phyloP scores from a whole-genome alignment of 2,113 vertebrate species.

The Heterocephalus glaber region DNA sequence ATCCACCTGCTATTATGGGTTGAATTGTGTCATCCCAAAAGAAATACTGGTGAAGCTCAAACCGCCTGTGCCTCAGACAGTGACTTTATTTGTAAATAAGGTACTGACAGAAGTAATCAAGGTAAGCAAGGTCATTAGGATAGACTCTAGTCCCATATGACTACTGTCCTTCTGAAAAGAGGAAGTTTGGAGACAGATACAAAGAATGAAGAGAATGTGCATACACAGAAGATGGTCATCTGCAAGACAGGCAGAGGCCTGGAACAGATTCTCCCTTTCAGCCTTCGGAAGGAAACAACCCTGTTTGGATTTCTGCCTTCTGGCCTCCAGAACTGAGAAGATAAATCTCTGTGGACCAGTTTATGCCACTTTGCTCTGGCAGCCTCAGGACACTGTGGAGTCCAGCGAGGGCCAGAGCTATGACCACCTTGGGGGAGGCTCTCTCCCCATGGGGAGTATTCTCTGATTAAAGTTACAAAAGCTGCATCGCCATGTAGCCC shows the following conservation, averaged over 20 bases:
- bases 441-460: not conserved
- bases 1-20: not conserved
- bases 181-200: not conserved
- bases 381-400: not conserved
- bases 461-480: not conserved
- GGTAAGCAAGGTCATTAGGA: not conserved
- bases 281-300: not conserved
- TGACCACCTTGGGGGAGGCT: not conserved
- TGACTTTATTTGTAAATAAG: not conserved
- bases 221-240: not conserved
- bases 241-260: not conserved
- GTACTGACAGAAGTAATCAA: not conserved
- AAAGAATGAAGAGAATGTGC: not conserved
- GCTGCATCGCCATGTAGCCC: not conserved
- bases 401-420: not conserved
- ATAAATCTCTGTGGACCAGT: not conserved
- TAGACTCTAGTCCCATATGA: not conserved
- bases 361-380: not conserved
- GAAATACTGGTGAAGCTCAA: not conserved
- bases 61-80: not conserved
- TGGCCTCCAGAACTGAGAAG: not conserved
- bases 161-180: not conserved
- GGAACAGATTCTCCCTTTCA: not conserved
- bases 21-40: not conserved
- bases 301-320: not conserved